These are phyloP conservation scores for Anguilla japonica DNA, from an alignment of 2,113 vertebrate genomes.

Conservation along the genomic window DNA sequence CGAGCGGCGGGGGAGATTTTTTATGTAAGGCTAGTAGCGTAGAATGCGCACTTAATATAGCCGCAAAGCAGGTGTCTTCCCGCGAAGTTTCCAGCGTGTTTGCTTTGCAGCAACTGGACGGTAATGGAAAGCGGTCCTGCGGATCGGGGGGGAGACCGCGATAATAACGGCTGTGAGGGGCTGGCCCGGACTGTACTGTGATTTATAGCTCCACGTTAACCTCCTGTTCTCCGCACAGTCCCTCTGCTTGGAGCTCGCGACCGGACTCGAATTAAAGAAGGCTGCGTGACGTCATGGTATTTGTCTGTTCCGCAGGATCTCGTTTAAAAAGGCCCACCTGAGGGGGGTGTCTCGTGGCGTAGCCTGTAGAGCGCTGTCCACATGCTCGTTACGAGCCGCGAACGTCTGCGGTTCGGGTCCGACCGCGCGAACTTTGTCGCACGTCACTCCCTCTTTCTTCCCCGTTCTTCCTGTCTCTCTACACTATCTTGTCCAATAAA, in stretches of 20 bases:
- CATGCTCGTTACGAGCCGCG: too few relatives aligned
- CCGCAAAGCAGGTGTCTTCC: slow-evolving; percentile 32
- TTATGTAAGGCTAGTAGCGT: background rate
- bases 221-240: background rate
- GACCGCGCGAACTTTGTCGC: too few relatives aligned
- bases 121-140: slow-evolving; percentile 24
- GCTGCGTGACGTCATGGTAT: too few relatives aligned
- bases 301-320: too few relatives aligned
- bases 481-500: too few relatives aligned
- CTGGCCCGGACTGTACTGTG: background rate
- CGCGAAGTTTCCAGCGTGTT: slow-evolving; percentile 6
- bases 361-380: too few relatives aligned
- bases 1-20: background rate
- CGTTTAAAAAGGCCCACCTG: too few relatives aligned
- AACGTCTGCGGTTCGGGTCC: too few relatives aligned
- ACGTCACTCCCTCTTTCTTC: too few relatives aligned
- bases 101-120: slow-evolving; percentile 31
- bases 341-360: too few relatives aligned
- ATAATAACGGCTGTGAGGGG: background rate
- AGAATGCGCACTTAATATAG: slow-evolving; percentile 18
- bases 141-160: slow-evolving; percentile 5
- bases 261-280: background rate
- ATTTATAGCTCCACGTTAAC: background rate
- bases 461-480: too few relatives aligned
- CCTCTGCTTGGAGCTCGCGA: background rate